phyloP scores from a whole-genome alignment of 2,888 invertebrate species.

The Mesorhabditis sp. region DNA sequence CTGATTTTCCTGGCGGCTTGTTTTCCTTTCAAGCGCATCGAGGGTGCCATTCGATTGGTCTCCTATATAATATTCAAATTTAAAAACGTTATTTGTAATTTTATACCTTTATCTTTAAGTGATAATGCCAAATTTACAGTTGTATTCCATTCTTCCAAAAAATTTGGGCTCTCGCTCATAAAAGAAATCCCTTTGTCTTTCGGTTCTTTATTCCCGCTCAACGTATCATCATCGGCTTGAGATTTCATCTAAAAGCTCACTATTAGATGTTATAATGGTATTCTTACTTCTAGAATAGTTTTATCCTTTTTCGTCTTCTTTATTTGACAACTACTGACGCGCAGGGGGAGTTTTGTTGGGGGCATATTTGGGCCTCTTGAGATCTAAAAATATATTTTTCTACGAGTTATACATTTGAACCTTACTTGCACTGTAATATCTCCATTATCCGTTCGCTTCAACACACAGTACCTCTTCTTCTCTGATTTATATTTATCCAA shows the following conservation, averaged over 20 bases:
- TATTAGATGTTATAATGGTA: neutral
- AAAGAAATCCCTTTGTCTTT: neutral
- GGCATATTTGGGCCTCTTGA: conserved; percentile 23
- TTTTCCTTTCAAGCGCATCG: too few relatives aligned
- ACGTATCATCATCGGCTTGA: neutral
- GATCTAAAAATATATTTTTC: conserved; percentile 9
- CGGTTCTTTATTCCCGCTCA: too few relatives aligned
- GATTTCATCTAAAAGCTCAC: conserved; percentile 1
- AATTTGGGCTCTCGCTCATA: conserved; percentile 1
- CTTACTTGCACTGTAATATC: conserved; percentile 38
- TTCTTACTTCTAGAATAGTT: conserved; percentile 42
- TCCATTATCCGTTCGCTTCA: conserved; percentile 38
- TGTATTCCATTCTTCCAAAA: conserved; percentile 6
- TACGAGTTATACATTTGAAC: neutral
- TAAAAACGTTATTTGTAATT: neutral
- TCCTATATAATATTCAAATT: neutral
- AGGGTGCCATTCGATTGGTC: neutral
- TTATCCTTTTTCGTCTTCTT: conserved; percentile 52
- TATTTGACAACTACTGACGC: conserved; percentile 40
- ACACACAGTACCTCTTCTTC: conserved; percentile 48
- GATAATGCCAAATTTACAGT: conserved; percentile 8
- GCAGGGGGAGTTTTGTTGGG: conserved; percentile 27
- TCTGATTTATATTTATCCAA: conserved; percentile 47
- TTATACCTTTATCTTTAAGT: conserved; percentile 18
- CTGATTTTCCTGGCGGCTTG: too few relatives aligned